Base-by-base conservation (phyloP, 64 coral and sea anemone genomes). In the Dendronephthya gigantea region DNA sequence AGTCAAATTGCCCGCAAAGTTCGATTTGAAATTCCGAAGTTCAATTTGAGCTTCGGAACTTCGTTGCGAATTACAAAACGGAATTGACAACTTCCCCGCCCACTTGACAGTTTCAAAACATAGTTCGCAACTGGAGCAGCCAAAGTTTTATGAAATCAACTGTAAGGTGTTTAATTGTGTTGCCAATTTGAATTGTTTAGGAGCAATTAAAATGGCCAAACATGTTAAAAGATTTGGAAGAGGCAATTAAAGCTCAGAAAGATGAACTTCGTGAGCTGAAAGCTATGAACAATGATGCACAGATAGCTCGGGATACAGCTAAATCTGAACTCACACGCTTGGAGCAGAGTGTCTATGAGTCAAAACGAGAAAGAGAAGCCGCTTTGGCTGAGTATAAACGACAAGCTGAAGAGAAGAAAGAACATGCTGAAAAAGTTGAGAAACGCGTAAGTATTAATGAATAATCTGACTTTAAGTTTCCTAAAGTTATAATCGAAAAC, bases 341-440 rank as follows among this genome's bases (percentile, higher is more conserved):
- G 59, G 95, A 98, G 37, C 95, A 98, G n/a, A 93, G 92, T 12
- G 95, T 98, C 14, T 98, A 89, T 91, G 95, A 98, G 52, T 87
- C 92, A 32, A 98, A 98, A 69, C 92, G 90, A 52, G 95, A 98
- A 65, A 83, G 95, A 39, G 95, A 98, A 83, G 88, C 87, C 22
- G 95, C 92, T 43, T 83, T 98, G 39, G 82, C 95, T 35, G 92
- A 98, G 50, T 98, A 98, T 82, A 98, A 98, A 89, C 93, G 93
- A 85, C 95, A 98, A 35, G 95, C 95, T 58, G 95, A 98, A 52
- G 95, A 98, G 87, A 98, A 98, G 56, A 98, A 98, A 88, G 95
- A 98, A 90, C 95, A 98, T 66, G 95, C 95, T 34, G 95, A 98
- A 16, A 98, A 98, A 90, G 95, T 98, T 40, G 95, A 98, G 32